phyloP scores from a whole-genome alignment of 2,797 vertebrate species.

The Ctenopoma kingsleyae region DNA sequence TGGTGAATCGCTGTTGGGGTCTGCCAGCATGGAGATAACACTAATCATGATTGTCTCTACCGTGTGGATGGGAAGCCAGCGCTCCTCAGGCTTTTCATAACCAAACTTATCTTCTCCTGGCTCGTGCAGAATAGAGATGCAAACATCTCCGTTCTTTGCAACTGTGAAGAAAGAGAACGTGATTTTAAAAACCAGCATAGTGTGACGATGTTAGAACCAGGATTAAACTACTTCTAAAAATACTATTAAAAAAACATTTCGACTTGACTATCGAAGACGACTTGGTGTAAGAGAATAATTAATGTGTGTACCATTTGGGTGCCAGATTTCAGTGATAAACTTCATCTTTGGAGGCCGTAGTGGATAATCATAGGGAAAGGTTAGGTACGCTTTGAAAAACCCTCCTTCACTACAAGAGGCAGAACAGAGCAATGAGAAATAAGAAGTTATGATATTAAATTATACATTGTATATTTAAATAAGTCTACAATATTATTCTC shows the following conservation, averaged over 20 bases:
- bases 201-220: neutral
- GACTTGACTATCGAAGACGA: neutral
- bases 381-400: conserved; percentile 89
- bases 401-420: conserved; percentile 83
- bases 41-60: conserved; percentile 99
- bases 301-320: conserved; percentile 84
- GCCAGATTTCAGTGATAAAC: conserved; percentile 90
- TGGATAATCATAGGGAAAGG: conserved; percentile 88
- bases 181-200: neutral
- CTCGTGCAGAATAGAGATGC: conserved; percentile 99
- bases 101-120: conserved; percentile 99
- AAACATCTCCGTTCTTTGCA: conserved; percentile 99
- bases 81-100: conserved; percentile 98
- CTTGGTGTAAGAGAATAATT: neutral
- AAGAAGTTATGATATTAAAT: conserved; percentile 7
- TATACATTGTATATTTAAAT: neutral
- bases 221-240: neutral
- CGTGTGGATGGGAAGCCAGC: conserved; percentile 99
- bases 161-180: conserved; percentile 80
- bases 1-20: conserved; percentile 98
- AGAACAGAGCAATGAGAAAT: conserved; percentile 10
- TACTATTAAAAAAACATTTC: neutral
- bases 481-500: neutral
- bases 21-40: conserved; percentile 99
- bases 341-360: conserved; percentile 89